phyloP scores from a whole-genome alignment of 1,140 invertebrate genomes.

The Zaprionus ornatus region DNA sequence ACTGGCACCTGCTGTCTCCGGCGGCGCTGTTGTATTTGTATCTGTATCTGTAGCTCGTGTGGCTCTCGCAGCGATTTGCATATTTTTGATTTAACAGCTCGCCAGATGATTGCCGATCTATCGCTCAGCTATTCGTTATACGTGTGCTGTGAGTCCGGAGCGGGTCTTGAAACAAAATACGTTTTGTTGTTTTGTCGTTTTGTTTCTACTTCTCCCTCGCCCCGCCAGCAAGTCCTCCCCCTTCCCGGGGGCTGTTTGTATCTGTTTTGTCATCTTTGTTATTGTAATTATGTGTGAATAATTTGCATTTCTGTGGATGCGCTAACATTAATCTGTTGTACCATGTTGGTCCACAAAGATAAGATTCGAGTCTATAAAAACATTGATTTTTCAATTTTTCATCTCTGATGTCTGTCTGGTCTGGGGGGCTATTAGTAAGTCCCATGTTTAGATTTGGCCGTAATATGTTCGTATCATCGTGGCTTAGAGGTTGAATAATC shows the following conservation, averaged over 20 bases:
- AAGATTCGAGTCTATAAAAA: slow-evolving; percentile 41
- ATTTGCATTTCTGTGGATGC: slow-evolving; percentile 73
- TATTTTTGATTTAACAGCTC: slow-evolving; percentile 82
- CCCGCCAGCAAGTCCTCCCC: not conserved
- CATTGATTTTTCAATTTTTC: slow-evolving; percentile 41
- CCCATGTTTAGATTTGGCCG: slow-evolving; percentile 45
- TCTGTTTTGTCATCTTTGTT: slow-evolving; percentile 55
- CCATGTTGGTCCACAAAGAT: slow-evolving; percentile 53
- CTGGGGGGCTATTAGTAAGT: slow-evolving; percentile 58
- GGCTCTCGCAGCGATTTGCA: slow-evolving; percentile 66
- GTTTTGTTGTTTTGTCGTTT: slow-evolving; percentile 13
- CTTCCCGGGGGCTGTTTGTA: slow-evolving; percentile 2
- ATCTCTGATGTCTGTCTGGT: slow-evolving; percentile 17
- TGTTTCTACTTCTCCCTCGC: not conserved
- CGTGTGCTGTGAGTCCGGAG: slow-evolving; percentile 4
- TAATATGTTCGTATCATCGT: slow-evolving; percentile 55
- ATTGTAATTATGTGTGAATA: slow-evolving; percentile 68
- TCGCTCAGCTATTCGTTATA: slow-evolving; percentile 17
- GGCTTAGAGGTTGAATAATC: slow-evolving; percentile 8
- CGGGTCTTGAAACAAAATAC: slow-evolving; percentile 23
- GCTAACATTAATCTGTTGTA: slow-evolving; percentile 50
- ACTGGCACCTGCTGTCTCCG: not conserved
- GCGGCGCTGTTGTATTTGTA: slow-evolving; percentile 2
- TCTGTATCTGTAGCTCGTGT: slow-evolving; percentile 45
- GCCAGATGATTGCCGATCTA: slow-evolving; percentile 39